Evolutionary conservation across 2,797 vertebrate species (phyloP).

Genomic region (Podarcis lilfordi): DNA sequence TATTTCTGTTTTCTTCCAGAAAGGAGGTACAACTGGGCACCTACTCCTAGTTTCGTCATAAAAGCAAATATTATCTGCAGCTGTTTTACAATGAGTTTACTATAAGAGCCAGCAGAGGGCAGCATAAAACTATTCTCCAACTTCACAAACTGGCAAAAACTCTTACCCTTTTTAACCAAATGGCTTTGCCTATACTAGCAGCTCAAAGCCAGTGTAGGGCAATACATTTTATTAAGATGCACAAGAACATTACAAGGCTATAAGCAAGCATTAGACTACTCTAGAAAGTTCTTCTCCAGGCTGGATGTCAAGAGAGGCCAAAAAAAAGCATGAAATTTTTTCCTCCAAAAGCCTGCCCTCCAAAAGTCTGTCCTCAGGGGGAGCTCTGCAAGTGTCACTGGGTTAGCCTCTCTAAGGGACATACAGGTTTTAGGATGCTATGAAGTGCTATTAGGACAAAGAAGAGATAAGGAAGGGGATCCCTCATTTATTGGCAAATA

Average conservation of each 20-base stretch:
- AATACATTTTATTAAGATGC: background rate
- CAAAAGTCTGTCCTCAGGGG: no score
- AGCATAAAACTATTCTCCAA: conserved; percentile 52
- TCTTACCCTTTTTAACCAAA: background rate
- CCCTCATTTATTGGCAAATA: no score
- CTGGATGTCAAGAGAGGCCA: background rate
- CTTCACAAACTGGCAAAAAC: rapidly evolving
- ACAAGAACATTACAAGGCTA: background rate
- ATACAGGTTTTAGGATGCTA: no score
- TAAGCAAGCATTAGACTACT: background rate
- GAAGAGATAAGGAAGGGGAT: no score
- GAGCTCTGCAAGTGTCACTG: no score
- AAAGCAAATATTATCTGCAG: background rate
- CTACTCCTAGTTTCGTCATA: background rate
- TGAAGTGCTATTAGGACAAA: no score
- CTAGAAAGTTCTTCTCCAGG: background rate
- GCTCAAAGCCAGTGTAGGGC: background rate
- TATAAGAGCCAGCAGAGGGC: conserved; percentile 59
- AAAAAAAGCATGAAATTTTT: no score
- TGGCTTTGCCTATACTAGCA: no score
- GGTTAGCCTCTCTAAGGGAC: no score
- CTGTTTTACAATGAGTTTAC: background rate
- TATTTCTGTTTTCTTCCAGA: no score
- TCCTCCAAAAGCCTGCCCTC: no score
- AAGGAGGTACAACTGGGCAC: no score